Evolutionary conservation across 2,888 invertebrate genomes (phyloP), one percentile per base, ranked within the genome.

Genomic region (Phyllotreta striolata): DNA sequence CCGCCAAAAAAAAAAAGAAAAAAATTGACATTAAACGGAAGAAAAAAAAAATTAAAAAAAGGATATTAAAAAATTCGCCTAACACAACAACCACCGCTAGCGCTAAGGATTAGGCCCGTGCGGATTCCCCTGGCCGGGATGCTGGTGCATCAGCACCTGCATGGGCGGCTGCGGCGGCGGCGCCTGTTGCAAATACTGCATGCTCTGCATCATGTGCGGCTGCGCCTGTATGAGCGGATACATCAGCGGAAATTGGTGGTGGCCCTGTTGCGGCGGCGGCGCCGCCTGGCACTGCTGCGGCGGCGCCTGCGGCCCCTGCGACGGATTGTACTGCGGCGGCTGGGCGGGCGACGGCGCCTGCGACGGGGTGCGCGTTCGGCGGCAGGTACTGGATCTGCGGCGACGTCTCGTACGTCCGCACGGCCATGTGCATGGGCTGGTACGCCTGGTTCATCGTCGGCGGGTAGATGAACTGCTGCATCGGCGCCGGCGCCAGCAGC

Each of bases 401-500:
- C 44, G 85, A 83, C 51, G 86, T 85, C 12, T 72, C 70, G 76
- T 89, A 91, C 87, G 91, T 89, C 59, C 91, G 87, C 72, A 91
- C 85, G 1, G 71, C 68, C 3, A 71, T 69, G 38, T 70, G 73
- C 72, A 73, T 68, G 8, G 85, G 87, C 82, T 75, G 82, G 79
- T 76, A 79, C 73, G 82, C 80, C 59, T 82, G 78, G 47, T 81
- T 77, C 67, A 80, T 75, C 14, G 76, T 75, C 8, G 80, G 79
- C 55, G 78, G 78, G 55, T 80, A 80, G 38, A 80, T 78, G 66
- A 80, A 80, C 55, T 85, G 90, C 77, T 88, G 90, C 78, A 93
- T 84, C 8, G 93, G 91, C 13, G 90, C 91, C 14, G 93, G 90
- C 43, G 94, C 91, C 74, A 95, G 81, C 63, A 95, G 84, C 3